A percentile compares a stretch with the other conserved stretches of the same genome.
Conservation (phyloP, 2,113 vertebrate genomes). For the Rhipidura dahli region DNA sequence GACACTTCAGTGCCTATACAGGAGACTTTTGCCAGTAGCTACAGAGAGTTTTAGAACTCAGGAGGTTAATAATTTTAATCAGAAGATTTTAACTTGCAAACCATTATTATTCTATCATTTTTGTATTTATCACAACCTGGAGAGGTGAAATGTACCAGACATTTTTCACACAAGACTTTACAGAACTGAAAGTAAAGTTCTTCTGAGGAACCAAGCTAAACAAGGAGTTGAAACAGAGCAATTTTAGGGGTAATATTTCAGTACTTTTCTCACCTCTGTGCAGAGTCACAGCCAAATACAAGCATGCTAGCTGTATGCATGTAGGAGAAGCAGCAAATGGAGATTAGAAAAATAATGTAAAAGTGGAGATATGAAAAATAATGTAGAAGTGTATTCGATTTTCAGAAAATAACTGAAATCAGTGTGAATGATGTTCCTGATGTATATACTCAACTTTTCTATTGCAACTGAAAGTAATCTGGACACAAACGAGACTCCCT, state of each 20-base stretch:
- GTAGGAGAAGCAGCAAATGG: background rate
- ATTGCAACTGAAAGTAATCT: background rate
- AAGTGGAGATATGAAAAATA: background rate
- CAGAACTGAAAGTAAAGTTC: background rate
- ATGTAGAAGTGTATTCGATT: background rate
- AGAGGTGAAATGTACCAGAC: background rate
- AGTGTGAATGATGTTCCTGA: background rate
- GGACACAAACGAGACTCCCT: background rate
- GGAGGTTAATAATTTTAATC: background rate
- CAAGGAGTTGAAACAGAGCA: background rate
- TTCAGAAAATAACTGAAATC: background rate
- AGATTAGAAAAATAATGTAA: background rate
- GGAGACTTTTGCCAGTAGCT: background rate
- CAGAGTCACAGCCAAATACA: background rate
- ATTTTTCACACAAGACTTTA: background rate
- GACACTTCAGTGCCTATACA: background rate
- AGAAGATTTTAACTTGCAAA: background rate
- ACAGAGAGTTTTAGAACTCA: background rate
- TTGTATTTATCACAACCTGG: background rate
- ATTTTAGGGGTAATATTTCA: background rate
- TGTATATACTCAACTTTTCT: background rate
- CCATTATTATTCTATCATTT: background rate
- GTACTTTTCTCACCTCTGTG: conserved; percentile 16
- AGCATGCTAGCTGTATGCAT: background rate
- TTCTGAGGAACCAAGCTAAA: background rate